A percentile compares a stretch with the other conserved stretches of the same genome.
phyloP scores from a whole-genome alignment of 1,140 invertebrate genomes.

The Macrosteles quadrilineatus region DNA sequence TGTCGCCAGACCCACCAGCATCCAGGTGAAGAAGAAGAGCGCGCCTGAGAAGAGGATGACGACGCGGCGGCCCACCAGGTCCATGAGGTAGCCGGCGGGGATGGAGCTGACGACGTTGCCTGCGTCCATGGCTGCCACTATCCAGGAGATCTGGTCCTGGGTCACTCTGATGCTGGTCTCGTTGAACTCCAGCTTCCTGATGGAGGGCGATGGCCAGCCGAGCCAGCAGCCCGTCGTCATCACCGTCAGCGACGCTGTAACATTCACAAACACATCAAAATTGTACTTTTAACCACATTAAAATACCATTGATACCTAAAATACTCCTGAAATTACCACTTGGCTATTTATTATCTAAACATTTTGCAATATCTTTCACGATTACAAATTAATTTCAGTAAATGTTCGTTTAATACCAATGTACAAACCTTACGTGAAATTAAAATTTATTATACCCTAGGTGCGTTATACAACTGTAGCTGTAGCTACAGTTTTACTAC shows the following conservation, averaged over 20 bases:
- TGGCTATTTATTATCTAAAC: too few relatives aligned
- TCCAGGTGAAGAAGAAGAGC: constrained; percentile 50
- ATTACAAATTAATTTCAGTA: too few relatives aligned
- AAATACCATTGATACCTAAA: too few relatives aligned
- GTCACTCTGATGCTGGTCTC: constrained; percentile 31
- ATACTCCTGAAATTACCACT: too few relatives aligned
- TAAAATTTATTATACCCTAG: too few relatives aligned
- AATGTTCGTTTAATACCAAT: too few relatives aligned
- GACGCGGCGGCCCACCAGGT: constrained; percentile 73
- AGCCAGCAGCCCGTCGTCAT: constrained; percentile 61
- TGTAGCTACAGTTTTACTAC: too few relatives aligned
- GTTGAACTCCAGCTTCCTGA: constrained; percentile 56
- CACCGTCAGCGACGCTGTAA: constrained; percentile 40
- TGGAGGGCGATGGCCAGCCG: constrained; percentile 74
- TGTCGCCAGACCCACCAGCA: constrained; percentile 55
- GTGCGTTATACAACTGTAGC: too few relatives aligned
- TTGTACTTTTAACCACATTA: too few relatives aligned
- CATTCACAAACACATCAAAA: constrained; percentile 19
- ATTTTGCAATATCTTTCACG: too few relatives aligned
- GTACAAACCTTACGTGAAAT: too few relatives aligned
- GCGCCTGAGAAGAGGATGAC: constrained; percentile 65
- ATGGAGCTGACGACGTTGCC: constrained; percentile 41
- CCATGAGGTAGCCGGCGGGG: constrained; percentile 58
- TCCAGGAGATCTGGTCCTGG: constrained; percentile 36
- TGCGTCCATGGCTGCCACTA: constrained; percentile 39